Base-by-base conservation (phyloP, 1,140 invertebrate genomes). In the Wasmannia auropunctata region DNA sequence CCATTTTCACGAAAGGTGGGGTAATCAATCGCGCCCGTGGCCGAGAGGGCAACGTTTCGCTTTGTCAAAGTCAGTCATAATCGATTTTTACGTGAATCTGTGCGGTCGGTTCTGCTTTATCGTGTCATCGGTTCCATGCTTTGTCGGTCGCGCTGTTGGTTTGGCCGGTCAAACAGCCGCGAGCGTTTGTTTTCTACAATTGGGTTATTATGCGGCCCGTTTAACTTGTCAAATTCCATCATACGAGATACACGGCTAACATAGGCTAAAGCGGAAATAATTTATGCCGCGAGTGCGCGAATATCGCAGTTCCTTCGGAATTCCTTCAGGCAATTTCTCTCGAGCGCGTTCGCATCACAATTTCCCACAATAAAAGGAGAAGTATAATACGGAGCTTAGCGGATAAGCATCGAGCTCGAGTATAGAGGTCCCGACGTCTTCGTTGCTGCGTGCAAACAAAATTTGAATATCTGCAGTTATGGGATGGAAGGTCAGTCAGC, bases 381-480 rank as follows among this genome's bases (percentile, higher is more conserved):
- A 22, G 14, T 56, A 43, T 43, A 83, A 83, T 14, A 22, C 5
- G 22, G 1, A 31, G 31, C 46, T 70, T 16, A 62, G 7, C 79
- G 65, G 22, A 37, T 49, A 28, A 86, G 25, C 51, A 58, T 67
- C 72, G 16, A 49, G 46, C 49, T 40, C 19, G 31, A 34, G 58
- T 46, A 25, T 40, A 34, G 5, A 80, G 79, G 67, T 54, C 37
- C 19, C 28, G 25, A 7, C 60, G 49, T 70, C 79, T 58, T 28
- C 46, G n/a, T 54, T 56, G 67, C 28, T 6, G 62, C 25, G 49
- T 72, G 63, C 74, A 87, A 90, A 65, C 63, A 76, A 56, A 87
- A 90, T 81, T 72, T 83, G 80, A 90, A 87, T 87, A 86, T 43
- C 80, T n/a, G n/a, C n/a, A 72, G 46, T 51, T 65, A 31, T 14